Base-by-base conservation (phyloP, 1,140 invertebrate species). In the Andrena cerasifolii region DNA sequence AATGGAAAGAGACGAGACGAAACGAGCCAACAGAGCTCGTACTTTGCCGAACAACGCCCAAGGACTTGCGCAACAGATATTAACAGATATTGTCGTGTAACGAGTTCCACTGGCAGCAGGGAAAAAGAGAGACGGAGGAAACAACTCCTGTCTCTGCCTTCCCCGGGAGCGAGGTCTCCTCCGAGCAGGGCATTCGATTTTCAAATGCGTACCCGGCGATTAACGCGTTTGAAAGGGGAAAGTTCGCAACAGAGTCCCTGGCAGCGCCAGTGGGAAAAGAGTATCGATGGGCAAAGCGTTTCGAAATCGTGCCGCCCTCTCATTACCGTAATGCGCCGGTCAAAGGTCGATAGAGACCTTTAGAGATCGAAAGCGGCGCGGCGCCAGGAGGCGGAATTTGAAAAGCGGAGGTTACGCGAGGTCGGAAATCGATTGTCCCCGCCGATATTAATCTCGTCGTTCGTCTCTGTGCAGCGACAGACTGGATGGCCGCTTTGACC, bases 381-480 rank as follows among this genome's bases (percentile, higher is more conserved):
- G 70, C 33, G 74, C 43, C 63, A 21, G 70, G 53, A 56, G 65
- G 40, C 47, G 62, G 24, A n/a, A 31, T 45, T 26, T 14, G 12
- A 43, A 12, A 43, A 43, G 40, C 26, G 7, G 28, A 51, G 16
- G 51, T 31, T 12, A 70, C 16, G 36, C 24, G 80, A 43, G 33
- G 49, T 36, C 36, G 78, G 74, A 51, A 80, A 83, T 80, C 72
- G 72, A 84, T 83, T 73, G 72, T n/a, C 72, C 78, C 31, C 51
- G 47, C 14, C 65, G 51, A 83, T 72, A 84, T 84, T 84, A 84
- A 84, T 84, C 62, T 76, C n/a, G 36, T 21, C 28, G 14, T 43
- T 33, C 26, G 51, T 53, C 73, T 28, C 5, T 68, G 45, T 45
- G 31, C 47, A 33, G 5, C 68, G 80, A 80, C 56, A 40, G 61